Base-by-base conservation (phyloP, 2,888 invertebrate species). In the Linhomoeus sp. region DNA sequence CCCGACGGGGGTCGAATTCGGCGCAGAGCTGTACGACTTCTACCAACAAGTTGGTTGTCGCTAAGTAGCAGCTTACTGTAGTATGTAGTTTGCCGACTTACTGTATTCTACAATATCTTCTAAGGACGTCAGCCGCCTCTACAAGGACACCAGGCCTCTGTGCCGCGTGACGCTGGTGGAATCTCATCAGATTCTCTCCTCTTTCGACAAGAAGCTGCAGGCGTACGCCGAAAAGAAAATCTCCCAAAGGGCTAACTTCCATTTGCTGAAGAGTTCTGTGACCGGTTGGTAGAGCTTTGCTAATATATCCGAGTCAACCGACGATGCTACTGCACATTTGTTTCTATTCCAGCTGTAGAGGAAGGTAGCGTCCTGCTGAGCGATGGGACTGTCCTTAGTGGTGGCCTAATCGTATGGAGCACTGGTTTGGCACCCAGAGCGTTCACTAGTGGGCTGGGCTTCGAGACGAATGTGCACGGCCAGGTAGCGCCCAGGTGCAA, bases 361-460 rank as follows among this genome's bases (percentile, higher is more conserved):
- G 44, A 53, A 26, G 57, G 62, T 45, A 53, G 58, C 51, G 65
- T 68, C 12, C 51, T 48, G 25, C 50, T 68, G 29, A 54, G 53
- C 35, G 58, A 60, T 53, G 67, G 67, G 12, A 53, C 53, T 5
- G 50, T 55, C n/a, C 37, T 68, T 22, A 63, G 63, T 0, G 67
- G 67, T 58, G 67, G 67, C 20, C 54, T 68, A 40, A 65, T 67
- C 22, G 67, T 68, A 12, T 68, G 68, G 68, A 67, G 67, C 51
- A 65, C 68, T 3, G 68, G 68, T 0, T 55, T 68, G 45, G 61
- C 67, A 20, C 67, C 67, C 1, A 53, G 62, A 41, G 51, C 51
- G 12, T 66, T 68, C 53, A 64, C 62, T 2, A 45, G 54, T 24
- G 36, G 47, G 2, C 51, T 66, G 25, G 50, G 55, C 42, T 53